phyloP scores from a whole-genome alignment of 2,888 invertebrate genomes.

The Dastarcus helophoroides region DNA sequence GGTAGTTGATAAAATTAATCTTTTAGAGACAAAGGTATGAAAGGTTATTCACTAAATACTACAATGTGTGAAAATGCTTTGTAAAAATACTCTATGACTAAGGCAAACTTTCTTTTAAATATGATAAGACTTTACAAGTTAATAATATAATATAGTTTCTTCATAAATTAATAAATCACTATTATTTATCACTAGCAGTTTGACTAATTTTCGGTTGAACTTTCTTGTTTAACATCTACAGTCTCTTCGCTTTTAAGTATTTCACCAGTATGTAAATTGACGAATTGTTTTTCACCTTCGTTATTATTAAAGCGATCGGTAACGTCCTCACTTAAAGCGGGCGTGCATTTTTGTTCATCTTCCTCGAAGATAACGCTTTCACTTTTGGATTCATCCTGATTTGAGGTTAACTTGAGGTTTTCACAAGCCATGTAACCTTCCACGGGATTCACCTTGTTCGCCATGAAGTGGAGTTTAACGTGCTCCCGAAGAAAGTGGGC shows the following conservation, averaged over 20 bases:
- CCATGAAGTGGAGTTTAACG: slow-evolving; percentile 62
- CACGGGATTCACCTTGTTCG: slow-evolving; percentile 43
- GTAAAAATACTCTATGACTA: slow-evolving; percentile 36
- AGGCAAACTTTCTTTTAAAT: slow-evolving; percentile 29
- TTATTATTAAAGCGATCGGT: slow-evolving; percentile 30
- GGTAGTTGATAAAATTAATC: slow-evolving; percentile 21
- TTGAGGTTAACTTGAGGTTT: slow-evolving; percentile 45
- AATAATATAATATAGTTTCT: slow-evolving; percentile 19
- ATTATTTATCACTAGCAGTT: slow-evolving; percentile 30
- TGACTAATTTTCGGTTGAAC: slow-evolving; percentile 24
- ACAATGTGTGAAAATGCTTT: slow-evolving; percentile 34
- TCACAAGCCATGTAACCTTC: slow-evolving; percentile 52
- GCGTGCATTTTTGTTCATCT: slow-evolving; percentile 18
- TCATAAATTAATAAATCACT: slow-evolving; percentile 16
- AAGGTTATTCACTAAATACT: background rate
- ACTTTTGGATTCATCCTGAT: slow-evolving; percentile 27
- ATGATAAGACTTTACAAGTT: slow-evolving; percentile 25
- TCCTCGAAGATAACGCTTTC: slow-evolving; percentile 26
- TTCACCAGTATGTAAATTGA: slow-evolving; percentile 35
- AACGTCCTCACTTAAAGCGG: too few relatives aligned
- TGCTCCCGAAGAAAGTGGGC: slow-evolving; percentile 68
- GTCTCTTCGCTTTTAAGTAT: slow-evolving; percentile 13
- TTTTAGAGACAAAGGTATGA: slow-evolving; percentile 14
- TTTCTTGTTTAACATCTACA: slow-evolving; percentile 23
- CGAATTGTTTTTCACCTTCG: slow-evolving; percentile 34